A percentile compares a stretch with the other conserved stretches of the same genome.
phyloP scores from a whole-genome alignment of 2,113 vertebrate genomes.

The Phylloscopus trochiloides region DNA sequence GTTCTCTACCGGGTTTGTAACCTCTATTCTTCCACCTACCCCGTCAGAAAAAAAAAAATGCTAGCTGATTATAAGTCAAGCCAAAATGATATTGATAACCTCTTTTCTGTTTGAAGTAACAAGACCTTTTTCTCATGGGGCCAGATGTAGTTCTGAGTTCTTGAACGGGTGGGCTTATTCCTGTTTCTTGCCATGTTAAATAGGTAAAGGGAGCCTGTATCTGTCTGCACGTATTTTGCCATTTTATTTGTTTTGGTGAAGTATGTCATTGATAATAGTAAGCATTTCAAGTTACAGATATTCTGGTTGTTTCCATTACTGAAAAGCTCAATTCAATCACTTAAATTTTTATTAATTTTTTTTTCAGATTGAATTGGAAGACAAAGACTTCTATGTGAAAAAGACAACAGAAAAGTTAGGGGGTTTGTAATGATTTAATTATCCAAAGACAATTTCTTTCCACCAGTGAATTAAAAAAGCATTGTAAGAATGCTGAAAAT shows the following conservation, averaged over 20 bases:
- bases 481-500: background rate
- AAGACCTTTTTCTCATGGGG: background rate
- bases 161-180: background rate
- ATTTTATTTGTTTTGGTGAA: background rate
- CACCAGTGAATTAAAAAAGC: background rate
- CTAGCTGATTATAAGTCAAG: slow-evolving; percentile 47
- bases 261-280: background rate
- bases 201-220: background rate
- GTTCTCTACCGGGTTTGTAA: background rate
- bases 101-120: slow-evolving; percentile 50
- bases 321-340: background rate
- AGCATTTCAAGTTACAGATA: background rate
- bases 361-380: background rate
- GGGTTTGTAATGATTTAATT: background rate
- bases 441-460: background rate
- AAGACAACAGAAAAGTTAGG: background rate
- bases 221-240: background rate
- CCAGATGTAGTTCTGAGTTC: background rate
- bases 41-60: slow-evolving; percentile 16
- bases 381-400: background rate
- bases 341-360: background rate
- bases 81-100: slow-evolving; percentile 17
- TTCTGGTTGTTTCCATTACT: background rate
- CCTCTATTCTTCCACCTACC: background rate
- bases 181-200: background rate